Evolutionary conservation across 1,140 invertebrate genomes (phyloP), one percentile per base, ranked within the genome.

Genomic region (Antheraea mylitta): DNA sequence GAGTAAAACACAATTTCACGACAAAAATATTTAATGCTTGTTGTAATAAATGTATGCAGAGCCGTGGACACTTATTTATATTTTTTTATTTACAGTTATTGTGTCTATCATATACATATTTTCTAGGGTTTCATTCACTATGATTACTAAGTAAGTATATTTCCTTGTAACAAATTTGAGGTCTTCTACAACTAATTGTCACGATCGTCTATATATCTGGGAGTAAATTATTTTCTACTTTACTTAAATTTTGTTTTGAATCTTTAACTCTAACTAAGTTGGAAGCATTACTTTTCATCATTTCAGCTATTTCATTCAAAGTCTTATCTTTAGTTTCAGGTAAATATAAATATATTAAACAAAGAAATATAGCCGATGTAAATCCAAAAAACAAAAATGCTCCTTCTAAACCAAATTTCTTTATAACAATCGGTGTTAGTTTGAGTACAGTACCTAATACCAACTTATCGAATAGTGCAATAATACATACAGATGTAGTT

Each of bases 321-420:
- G 63, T 76, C 58, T 74, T 77, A 45, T 70, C 67, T 42, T 74
- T 77, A 30, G 72, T 76, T 66, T 76, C 74, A n/a, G 74, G 73
- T 5, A 75, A 59, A 64, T 53, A 74, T n/a, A 11, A 48, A 70
- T 70, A 72, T 4, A 69, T 63, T 16, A 75, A n/a, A 11, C 62
- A 16, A 13, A 72, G 18, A 63, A 45, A 75, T 61, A 71, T 61
- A 36, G 69, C 59, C 2, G 64, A 61, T n/a, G 22, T 38, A 3
- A 75, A n/a, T 5, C 42, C 74, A 64, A 59, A 75, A 16, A 68
- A 59, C 0, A 69, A 58, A 63, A 75, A 75, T 9, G 74, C 59
- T 53, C 70, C 74, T 48, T 53, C 45, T 53, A 53, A 53, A 0
- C 45, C 45, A 53, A 53, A 68, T 6, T 22, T 58, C 22, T 70